Evolutionary conservation across 2,888 invertebrate genomes (phyloP), one percentile per base, ranked within the genome.

Genomic region (Hemaris fuciformis): DNA sequence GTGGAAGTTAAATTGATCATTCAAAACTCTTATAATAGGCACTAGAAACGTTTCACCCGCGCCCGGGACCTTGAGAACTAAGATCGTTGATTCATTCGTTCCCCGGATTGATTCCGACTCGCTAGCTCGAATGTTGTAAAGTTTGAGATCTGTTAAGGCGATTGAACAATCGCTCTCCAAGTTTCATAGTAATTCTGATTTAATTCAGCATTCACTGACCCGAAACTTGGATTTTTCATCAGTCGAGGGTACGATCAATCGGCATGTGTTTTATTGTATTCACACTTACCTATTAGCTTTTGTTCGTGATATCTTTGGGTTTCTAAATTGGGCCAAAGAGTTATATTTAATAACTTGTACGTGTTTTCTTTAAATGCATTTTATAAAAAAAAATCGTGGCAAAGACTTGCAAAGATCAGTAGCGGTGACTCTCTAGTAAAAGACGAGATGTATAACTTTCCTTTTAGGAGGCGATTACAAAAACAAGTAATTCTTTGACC

Each of bases 1-100:
- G 79, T 66, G 66, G 65, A 85, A 83, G 79, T 84, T 87, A 83
- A 85, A 85, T 85, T 84, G 84, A 80, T 85, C 81, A 83, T 83
- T 84, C 77, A 79, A 77, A 83, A 81, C 77, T 81, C 76, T 75
- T 74, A 79, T 79, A 84, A 85, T 82, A 75, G 79, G 71, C 71
- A 75, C 77, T 79, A 74, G 75, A 72, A 75, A 68, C 70, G 74
- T 73, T 80, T 73, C 67, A 63, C 68, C 66, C 66, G 64, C 64
- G 64, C 66, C 64, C 65, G 34, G 67, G 67, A 73, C 71, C 69
- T 72, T 69, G 63, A 74, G 66, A 27, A 61, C 59, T 60, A 69
- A 69, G 66, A 69, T 66, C 64, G 42, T 71, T 74, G 74, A 70
- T 77, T 70, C 66, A 59, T 66, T 61, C 60, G 66, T 62, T 63